phyloP scores from a whole-genome alignment of 2,113 vertebrate genomes.

The Pseudonaja textilis region DNA sequence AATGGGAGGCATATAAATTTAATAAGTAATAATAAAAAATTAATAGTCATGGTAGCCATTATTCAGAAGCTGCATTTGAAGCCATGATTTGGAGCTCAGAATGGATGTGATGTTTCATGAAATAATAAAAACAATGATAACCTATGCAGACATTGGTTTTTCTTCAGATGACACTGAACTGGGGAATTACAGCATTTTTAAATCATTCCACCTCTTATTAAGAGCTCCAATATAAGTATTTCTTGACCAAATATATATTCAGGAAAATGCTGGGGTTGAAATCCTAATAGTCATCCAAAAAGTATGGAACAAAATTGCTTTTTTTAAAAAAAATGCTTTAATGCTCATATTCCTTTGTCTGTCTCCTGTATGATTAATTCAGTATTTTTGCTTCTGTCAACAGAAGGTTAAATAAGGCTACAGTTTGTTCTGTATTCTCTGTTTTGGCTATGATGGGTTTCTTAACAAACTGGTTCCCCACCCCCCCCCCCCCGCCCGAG shows the following conservation, averaged over 20 bases:
- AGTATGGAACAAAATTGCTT: background rate
- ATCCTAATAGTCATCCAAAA: background rate
- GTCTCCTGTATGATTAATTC: conserved; percentile 38
- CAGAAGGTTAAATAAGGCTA: conserved; percentile 38
- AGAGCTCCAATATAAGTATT: too few relatives aligned
- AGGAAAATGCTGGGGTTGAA: conserved; percentile 26
- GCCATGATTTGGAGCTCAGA: background rate
- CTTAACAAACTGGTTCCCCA: background rate
- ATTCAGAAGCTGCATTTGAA: background rate
- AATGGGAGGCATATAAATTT: too few relatives aligned
- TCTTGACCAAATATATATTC: background rate
- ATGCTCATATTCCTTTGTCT: background rate
- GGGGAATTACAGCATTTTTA: background rate
- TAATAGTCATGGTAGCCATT: background rate
- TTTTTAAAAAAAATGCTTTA: background rate
- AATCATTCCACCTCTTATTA: background rate
- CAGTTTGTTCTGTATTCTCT: conserved; percentile 24
- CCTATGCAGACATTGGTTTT: background rate
- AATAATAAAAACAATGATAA: background rate
- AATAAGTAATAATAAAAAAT: too few relatives aligned
- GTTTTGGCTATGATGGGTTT: conserved; percentile 14
- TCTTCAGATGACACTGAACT: background rate
- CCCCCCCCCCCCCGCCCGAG: background rate
- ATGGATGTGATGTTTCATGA: background rate
- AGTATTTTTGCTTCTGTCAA: conserved; percentile 26